A percentile compares a stretch with the other conserved stretches of the same genome.
Conservation (phyloP, 1,140 invertebrate genomes). For the Hyphantria cunea region DNA sequence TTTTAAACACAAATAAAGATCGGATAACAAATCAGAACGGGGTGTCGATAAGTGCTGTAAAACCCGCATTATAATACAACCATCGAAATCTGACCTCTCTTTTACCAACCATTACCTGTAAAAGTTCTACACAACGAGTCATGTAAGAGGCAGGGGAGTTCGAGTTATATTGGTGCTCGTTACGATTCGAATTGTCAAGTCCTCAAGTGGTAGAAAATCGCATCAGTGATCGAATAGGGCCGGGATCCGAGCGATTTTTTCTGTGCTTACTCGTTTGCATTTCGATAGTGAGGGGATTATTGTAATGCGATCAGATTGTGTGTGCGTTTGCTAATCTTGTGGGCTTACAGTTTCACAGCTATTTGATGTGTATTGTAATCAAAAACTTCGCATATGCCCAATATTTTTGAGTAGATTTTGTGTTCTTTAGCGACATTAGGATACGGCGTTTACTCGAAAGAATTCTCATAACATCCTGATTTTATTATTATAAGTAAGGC, state of each 20-base stretch:
- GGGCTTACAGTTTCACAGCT: no score
- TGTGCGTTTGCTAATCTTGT: no score
- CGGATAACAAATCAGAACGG: constrained; percentile 46
- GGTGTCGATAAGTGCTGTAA: constrained; percentile 39
- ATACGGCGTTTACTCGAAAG: no score
- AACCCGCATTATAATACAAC: constrained; percentile 27
- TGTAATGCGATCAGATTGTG: constrained; percentile 14
- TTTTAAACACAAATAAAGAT: constrained; percentile 40
- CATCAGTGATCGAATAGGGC: constrained; percentile 40
- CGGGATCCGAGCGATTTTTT: constrained; percentile 19
- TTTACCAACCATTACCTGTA: not conserved
- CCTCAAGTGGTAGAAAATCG: constrained; percentile 64
- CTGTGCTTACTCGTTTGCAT: constrained; percentile 17
- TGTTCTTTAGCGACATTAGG: no score
- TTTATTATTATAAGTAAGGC: no score
- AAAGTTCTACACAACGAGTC: not conserved
- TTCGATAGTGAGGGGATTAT: constrained; percentile 28
- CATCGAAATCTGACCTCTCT: constrained; percentile 13
- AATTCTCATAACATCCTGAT: no score
- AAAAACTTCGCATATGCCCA: no score
- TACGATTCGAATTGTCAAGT: constrained; percentile 46
- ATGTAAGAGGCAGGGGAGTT: constrained; percentile 13
- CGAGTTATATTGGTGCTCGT: constrained; percentile 34
- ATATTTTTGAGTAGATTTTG: no score
- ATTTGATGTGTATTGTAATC: no score